These are phyloP conservation scores for Chymomyza fuscimana DNA, from an alignment of 2,888 invertebrate species.

Conservation along the genomic window DNA sequence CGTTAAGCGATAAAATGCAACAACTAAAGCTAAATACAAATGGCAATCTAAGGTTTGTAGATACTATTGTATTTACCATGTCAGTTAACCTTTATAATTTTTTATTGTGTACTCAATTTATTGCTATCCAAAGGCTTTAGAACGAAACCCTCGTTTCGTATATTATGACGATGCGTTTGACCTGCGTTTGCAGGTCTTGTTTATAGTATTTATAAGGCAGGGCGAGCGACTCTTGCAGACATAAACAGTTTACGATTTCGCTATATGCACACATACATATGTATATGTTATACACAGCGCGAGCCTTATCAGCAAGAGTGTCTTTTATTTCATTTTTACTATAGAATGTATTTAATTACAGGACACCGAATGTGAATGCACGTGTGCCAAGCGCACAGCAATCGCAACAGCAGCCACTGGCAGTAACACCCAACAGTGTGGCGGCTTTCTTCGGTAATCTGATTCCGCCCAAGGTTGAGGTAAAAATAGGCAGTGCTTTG, in stretches of 20 bases:
- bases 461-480: conserved; percentile 79
- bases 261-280: not conserved
- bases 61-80: not conserved
- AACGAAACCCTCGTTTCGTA: too few relatives aligned
- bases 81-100: too few relatives aligned
- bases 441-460: conserved; percentile 77
- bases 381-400: conserved; percentile 54
- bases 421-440: conserved; percentile 64
- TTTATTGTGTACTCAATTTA: too few relatives aligned
- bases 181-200: not conserved
- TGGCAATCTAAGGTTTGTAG: conserved; percentile 42
- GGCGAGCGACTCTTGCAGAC: not conserved
- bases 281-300: not conserved
- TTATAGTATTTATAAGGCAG: not conserved
- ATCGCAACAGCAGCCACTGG: conserved; percentile 33
- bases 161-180: too few relatives aligned
- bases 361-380: conserved; percentile 62
- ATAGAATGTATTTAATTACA: conserved; percentile 23
- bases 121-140: too few relatives aligned
- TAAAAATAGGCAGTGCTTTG: conserved; percentile 64
- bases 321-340: not conserved
- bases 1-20: conserved; percentile 74
- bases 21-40: conserved; percentile 75
- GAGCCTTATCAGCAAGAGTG: conserved; percentile 10
- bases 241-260: not conserved